Conservation (phyloP, 2,797 vertebrate genomes). For the Spea hammondii region DNA sequence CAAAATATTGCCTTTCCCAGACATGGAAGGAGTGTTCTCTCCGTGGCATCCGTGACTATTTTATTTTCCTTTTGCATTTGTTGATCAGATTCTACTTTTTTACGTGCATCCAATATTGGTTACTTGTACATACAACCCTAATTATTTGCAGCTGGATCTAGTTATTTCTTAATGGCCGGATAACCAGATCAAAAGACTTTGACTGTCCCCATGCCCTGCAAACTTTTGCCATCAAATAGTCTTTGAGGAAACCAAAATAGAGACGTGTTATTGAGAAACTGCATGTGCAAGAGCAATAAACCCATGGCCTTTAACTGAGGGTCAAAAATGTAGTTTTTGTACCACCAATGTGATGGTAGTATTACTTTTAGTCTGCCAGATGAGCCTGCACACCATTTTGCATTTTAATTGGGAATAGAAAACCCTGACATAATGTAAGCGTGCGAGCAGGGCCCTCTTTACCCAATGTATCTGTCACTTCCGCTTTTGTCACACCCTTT, state of each 20-base stretch:
- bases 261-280: background rate
- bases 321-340: background rate
- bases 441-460: too few relatives aligned
- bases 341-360: background rate
- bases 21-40: too few relatives aligned
- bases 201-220: background rate
- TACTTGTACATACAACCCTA: background rate
- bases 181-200: conserved; percentile 2
- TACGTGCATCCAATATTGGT: too few relatives aligned
- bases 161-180: background rate
- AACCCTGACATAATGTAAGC: too few relatives aligned
- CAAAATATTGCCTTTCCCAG: too few relatives aligned
- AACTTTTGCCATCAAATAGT: background rate
- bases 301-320: background rate
- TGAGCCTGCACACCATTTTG: background rate
- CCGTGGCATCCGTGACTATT: too few relatives aligned
- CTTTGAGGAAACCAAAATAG: background rate
- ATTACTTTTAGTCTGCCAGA: background rate
- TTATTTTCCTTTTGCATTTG: too few relatives aligned
- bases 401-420: background rate
- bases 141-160: conserved; percentile 4
- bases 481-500: too few relatives aligned
- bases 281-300: background rate
- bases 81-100: too few relatives aligned
- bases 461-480: too few relatives aligned